Percentiles rank a stretch among this genome's conserved stretches.
These are phyloP conservation scores for Struthidea cinerea DNA, from an alignment of 2,113 vertebrate genomes.

Conservation along the genomic window DNA sequence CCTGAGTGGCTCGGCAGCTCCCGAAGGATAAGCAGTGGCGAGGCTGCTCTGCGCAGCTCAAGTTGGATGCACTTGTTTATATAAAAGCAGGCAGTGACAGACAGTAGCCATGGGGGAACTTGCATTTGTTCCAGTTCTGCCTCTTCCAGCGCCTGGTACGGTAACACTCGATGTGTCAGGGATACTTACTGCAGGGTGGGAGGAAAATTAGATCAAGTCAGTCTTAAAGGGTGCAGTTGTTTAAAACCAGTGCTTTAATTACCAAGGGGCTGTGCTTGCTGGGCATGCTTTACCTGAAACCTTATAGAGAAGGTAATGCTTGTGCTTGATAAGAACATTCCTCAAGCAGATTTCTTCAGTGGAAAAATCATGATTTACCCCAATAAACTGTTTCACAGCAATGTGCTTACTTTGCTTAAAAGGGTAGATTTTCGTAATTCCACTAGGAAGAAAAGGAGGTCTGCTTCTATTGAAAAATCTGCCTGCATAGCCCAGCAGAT, in stretches of 20 bases:
- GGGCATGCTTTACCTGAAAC: neutral
- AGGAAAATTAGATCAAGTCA: conserved; percentile 10
- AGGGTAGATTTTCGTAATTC: neutral
- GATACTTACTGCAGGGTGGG: conserved; percentile 21
- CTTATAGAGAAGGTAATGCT: neutral
- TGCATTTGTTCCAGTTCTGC: conserved; percentile 61
- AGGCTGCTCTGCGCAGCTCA: neutral
- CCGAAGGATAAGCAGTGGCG: neutral
- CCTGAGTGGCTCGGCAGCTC: neutral
- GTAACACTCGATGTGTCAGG: conserved; percentile 41
- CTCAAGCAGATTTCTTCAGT: neutral
- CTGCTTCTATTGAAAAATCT: neutral
- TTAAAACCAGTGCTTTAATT: neutral
- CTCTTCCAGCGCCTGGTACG: conserved; percentile 2
- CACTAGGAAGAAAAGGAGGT: neutral
- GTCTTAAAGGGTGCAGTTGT: conserved; percentile 1
- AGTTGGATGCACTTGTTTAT: neutral
- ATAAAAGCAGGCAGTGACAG: conserved; percentile 51
- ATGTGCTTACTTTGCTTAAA: neutral
- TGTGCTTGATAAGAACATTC: neutral
- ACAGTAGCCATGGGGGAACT: conserved; percentile 55
- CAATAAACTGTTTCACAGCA: neutral
- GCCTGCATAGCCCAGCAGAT: neutral
- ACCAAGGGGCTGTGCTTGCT: neutral
- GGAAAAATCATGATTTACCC: neutral